A percentile compares a stretch with the other conserved stretches of the same genome.
Evolutionary conservation across 2,113 vertebrate genomes (phyloP).

Genomic region (Poeciliopsis retropinna): DNA sequence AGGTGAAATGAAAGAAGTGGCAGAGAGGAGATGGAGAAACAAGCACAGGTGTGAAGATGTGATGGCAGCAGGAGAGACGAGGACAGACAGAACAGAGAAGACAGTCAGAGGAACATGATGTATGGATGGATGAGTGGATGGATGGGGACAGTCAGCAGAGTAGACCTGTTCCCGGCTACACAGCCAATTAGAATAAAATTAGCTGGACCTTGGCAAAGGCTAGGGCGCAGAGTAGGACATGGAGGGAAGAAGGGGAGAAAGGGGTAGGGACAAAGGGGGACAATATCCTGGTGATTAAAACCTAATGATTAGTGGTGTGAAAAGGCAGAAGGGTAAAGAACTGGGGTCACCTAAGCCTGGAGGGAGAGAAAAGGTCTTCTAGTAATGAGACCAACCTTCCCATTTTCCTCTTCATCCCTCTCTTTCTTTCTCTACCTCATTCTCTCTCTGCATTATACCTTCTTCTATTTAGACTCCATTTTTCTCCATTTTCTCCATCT

Average conservation of each 20-base stretch:
- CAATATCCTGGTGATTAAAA: constrained; percentile 83
- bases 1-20: constrained; percentile 45
- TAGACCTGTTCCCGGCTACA: constrained; percentile 68
- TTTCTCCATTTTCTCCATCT: constrained; percentile 34
- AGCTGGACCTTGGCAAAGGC: constrained; percentile 84
- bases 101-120: constrained; percentile 38
- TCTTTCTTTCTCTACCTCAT: constrained; percentile 28
- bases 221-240: constrained; percentile 75
- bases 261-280: constrained; percentile 56
- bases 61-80: constrained; percentile 33
- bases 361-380: constrained; percentile 71
- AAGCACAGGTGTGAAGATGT: constrained; percentile 40
- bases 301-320: constrained; percentile 80
- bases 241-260: constrained; percentile 46
- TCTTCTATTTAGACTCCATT: constrained; percentile 29
- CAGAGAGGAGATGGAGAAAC: constrained; percentile 45
- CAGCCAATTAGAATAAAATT: constrained; percentile 84
- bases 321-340: constrained; percentile 65
- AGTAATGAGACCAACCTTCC: constrained; percentile 80
- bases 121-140: constrained; percentile 68
- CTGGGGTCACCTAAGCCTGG: constrained; percentile 76
- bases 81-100: constrained; percentile 40
- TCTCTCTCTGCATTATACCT: background rate
- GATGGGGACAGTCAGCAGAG: constrained; percentile 73
- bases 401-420: constrained; percentile 40